Conservation (phyloP, 2,113 vertebrate genomes). For the Proterorhinus semilunaris region DNA sequence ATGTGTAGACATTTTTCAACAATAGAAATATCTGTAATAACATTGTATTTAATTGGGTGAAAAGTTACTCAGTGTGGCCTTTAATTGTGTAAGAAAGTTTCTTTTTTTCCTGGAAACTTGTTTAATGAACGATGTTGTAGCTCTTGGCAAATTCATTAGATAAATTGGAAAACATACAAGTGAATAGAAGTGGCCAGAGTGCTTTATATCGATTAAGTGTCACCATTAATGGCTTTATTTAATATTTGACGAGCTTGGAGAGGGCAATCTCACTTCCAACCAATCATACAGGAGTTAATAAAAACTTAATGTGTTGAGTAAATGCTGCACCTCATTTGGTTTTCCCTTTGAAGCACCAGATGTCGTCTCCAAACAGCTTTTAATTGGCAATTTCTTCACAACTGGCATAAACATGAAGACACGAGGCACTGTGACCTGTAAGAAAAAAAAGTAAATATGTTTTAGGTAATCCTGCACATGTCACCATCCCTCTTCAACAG, state of each 20-base stretch:
- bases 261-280: background rate
- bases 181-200: no score
- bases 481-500: background rate
- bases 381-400: slow-evolving; percentile 79
- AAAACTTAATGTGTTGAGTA: background rate
- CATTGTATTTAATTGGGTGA: no score
- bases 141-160: no score
- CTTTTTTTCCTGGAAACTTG: no score
- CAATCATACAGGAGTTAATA: background rate
- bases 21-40: no score
- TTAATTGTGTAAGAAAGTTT: no score
- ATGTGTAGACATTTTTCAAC: no score
- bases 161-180: background rate
- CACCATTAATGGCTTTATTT: no score
- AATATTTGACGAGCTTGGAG: background rate
- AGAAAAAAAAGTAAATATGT: slow-evolving; percentile 9
- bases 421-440: slow-evolving; percentile 67
- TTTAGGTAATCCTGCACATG: background rate
- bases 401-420: slow-evolving; percentile 85
- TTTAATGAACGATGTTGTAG: no score
- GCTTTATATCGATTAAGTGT: no score
- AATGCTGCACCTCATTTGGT: slow-evolving; percentile 51
- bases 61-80: no score
- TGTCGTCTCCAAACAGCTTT: slow-evolving; percentile 53
- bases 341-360: slow-evolving; percentile 22